Evolutionary conservation across 2,113 vertebrate genomes (phyloP).

Genomic region (Hassar affinis): DNA sequence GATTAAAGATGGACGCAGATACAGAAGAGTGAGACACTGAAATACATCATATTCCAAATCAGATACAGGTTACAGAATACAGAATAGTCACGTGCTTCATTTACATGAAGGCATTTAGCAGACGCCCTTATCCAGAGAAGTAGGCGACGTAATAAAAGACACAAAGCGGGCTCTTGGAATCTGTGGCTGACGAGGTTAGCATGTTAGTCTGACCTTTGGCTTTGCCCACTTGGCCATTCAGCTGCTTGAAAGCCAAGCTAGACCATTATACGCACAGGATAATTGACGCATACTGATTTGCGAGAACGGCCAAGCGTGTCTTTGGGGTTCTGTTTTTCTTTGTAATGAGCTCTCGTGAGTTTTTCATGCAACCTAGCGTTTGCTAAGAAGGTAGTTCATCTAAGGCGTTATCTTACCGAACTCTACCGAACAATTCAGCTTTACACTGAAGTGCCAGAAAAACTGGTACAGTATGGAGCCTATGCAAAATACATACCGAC

Average conservation of each 20-base stretch:
- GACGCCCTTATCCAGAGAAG: too few relatives aligned
- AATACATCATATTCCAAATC: slow-evolving; percentile 10
- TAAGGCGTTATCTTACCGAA: background rate
- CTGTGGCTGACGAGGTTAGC: background rate
- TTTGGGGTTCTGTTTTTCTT: background rate
- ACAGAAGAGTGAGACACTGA: slow-evolving; percentile 13
- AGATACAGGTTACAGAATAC: slow-evolving; percentile 35
- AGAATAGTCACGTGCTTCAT: too few relatives aligned
- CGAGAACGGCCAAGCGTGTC: background rate
- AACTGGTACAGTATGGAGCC: too few relatives aligned
- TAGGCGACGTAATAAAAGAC: too few relatives aligned
- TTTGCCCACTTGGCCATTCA: background rate
- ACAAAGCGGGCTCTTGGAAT: background rate
- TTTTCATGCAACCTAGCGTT: background rate
- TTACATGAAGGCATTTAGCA: too few relatives aligned
- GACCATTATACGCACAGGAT: background rate
- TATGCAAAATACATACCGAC: too few relatives aligned
- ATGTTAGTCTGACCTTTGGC: background rate
- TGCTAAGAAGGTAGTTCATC: background rate
- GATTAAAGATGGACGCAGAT: background rate
- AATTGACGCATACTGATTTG: background rate
- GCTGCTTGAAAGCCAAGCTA: background rate
- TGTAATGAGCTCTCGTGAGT: background rate
- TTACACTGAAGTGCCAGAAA: too few relatives aligned
- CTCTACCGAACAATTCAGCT: background rate